Conservation (phyloP, 2,113 vertebrate genomes). For the Apus apus region DNA sequence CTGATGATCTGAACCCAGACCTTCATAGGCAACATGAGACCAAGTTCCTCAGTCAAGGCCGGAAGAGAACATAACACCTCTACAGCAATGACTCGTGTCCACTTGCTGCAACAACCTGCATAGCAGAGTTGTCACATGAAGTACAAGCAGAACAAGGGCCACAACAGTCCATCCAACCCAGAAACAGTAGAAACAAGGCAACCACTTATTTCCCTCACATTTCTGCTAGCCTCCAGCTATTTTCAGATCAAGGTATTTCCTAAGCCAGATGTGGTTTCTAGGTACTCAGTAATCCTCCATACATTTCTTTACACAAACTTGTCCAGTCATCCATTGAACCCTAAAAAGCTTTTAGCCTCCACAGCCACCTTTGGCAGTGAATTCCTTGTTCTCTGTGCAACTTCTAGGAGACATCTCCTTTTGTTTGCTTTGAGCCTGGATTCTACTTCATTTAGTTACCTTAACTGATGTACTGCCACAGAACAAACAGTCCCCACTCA, state of each 20-base stretch:
- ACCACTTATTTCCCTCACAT: constrained; percentile 6
- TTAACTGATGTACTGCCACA: not conserved
- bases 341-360: constrained; percentile 9
- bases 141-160: not conserved
- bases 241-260: constrained; percentile 56
- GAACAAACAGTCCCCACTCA: not conserved
- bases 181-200: not conserved
- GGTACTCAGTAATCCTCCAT: not conserved
- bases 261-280: constrained; percentile 44
- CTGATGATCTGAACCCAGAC: not conserved
- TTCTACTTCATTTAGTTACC: not conserved
- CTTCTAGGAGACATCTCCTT: not conserved
- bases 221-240: constrained; percentile 53
- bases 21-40: not conserved
- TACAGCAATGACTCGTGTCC: not conserved
- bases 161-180: not conserved
- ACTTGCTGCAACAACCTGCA: not conserved
- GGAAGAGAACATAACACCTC: not conserved
- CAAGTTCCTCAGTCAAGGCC: not conserved
- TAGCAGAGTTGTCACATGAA: not conserved
- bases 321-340: constrained; percentile 44
- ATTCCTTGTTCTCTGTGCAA: not conserved
- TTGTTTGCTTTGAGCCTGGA: not conserved
- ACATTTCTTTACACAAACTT: constrained; percentile 42
- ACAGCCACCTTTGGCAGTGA: not conserved